These are phyloP conservation scores for Flabesymbios commensalis DNA, from an alignment of 2,888 invertebrate species.

Conservation along the genomic window DNA sequence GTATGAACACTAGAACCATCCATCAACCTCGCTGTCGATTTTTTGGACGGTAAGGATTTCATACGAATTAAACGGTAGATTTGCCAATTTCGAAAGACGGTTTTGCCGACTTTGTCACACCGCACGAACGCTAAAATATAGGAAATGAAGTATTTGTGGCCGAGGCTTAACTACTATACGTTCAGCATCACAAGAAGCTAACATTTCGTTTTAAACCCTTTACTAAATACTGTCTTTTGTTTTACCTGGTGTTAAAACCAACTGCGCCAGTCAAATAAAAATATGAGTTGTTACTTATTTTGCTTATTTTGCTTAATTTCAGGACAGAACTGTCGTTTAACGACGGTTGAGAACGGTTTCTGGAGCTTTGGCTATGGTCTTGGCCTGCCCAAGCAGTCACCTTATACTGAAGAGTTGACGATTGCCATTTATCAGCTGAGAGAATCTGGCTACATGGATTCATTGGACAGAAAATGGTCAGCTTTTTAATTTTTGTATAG, in stretches of 20 bases:
- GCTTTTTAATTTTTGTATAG: neutral
- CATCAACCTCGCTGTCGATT: too few species aligned
- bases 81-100: too few species aligned
- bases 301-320: neutral
- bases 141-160: too few species aligned
- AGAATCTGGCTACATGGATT: slow-evolving; percentile 21
- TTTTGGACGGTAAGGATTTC: too few species aligned
- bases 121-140: too few species aligned
- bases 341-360: slow-evolving; percentile 14
- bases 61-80: too few species aligned
- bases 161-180: too few species aligned
- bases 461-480: slow-evolving; percentile 18
- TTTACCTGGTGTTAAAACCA: neutral
- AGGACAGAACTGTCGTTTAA: slow-evolving; percentile 20
- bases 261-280: neutral
- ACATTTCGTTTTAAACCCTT: too few species aligned
- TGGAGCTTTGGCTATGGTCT: slow-evolving; percentile 23
- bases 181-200: too few species aligned
- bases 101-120: too few species aligned
- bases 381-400: slow-evolving; percentile 14
- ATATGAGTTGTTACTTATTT: neutral
- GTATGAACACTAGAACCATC: too few species aligned
- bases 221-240: too few species aligned
- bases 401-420: slow-evolving; percentile 23
- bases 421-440: slow-evolving; percentile 17